phyloP scores from a whole-genome alignment of 2,888 invertebrate genomes.

The Dorcus parallelipipedus region DNA sequence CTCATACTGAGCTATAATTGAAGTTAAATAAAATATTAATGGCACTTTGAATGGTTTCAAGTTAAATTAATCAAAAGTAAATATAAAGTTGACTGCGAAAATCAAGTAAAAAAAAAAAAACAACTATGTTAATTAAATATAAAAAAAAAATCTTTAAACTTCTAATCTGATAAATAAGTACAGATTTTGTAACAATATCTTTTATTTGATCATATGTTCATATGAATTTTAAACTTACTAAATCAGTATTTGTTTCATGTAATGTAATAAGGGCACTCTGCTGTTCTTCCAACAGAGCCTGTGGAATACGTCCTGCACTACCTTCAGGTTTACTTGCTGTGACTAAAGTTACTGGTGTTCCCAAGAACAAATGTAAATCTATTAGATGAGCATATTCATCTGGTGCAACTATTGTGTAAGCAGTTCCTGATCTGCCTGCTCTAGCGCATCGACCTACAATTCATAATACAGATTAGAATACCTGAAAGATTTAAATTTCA shows the following conservation, averaged over 20 bases:
- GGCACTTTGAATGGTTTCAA: too few relatives aligned
- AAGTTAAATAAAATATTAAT: not conserved
- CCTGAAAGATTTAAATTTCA: not conserved
- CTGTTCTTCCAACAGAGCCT: slow-evolving; percentile 77
- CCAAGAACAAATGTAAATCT: slow-evolving; percentile 94
- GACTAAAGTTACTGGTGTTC: slow-evolving; percentile 63
- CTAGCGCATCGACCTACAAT: slow-evolving; percentile 82
- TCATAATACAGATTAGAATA: slow-evolving; percentile 1
- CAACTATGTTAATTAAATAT: not conserved
- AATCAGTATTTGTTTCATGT: slow-evolving; percentile 70
- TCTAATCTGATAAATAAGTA: too few relatives aligned
- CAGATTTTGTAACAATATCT: too few relatives aligned
- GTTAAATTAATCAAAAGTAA: not conserved
- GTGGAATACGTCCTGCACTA: slow-evolving; percentile 78
- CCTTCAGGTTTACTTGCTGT: slow-evolving; percentile 47
- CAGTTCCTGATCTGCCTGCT: slow-evolving; percentile 88
- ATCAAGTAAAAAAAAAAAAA: not conserved
- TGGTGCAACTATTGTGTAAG: slow-evolving; percentile 83
- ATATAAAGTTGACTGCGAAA: not conserved
- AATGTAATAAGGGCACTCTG: slow-evolving; percentile 71
- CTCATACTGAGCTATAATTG: slow-evolving; percentile 57
- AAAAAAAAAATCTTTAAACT: not conserved
- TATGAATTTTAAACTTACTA: slow-evolving; percentile 56
- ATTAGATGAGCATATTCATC: slow-evolving; percentile 91
- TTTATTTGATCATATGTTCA: not conserved